phyloP scores from a whole-genome alignment of 2,888 invertebrate species.

The Notocelia uddmanniana region DNA sequence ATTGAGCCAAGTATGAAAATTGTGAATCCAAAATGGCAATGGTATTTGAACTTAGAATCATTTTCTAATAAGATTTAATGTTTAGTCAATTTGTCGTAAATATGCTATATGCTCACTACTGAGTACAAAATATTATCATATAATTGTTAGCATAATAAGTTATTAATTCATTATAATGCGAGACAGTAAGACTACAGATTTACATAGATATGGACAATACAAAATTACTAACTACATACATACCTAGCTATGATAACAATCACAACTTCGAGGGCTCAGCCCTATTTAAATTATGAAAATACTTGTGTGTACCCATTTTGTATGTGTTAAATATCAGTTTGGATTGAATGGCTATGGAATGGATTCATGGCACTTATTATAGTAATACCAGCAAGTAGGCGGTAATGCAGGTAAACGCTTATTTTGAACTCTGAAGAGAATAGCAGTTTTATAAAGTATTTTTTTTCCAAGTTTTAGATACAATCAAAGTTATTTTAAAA shows the following conservation, averaged over 20 bases:
- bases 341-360: constrained; percentile 17
- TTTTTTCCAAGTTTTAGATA: background rate
- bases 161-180: background rate
- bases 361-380: constrained; percentile 35
- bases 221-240: constrained; percentile 28
- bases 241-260: constrained; percentile 22
- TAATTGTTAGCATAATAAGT: background rate
- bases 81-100: background rate
- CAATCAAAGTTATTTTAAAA: background rate
- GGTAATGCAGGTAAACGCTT: background rate
- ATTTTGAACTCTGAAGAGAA: background rate
- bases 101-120: background rate
- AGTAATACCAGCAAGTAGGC: constrained; percentile 9
- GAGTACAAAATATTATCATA: background rate
- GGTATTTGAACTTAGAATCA: background rate
- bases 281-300: constrained; percentile 17
- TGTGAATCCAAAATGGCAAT: background rate
- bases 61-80: background rate
- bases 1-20: background rate
- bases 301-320: constrained; percentile 6
- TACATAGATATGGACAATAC: constrained; percentile 8
- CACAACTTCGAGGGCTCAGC: constrained; percentile 21
- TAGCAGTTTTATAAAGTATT: background rate
- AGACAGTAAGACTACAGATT: background rate
- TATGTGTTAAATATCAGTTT: constrained; percentile 3